phyloP scores from a whole-genome alignment of 2,113 vertebrate genomes.

The Phodopus roborovskii region DNA sequence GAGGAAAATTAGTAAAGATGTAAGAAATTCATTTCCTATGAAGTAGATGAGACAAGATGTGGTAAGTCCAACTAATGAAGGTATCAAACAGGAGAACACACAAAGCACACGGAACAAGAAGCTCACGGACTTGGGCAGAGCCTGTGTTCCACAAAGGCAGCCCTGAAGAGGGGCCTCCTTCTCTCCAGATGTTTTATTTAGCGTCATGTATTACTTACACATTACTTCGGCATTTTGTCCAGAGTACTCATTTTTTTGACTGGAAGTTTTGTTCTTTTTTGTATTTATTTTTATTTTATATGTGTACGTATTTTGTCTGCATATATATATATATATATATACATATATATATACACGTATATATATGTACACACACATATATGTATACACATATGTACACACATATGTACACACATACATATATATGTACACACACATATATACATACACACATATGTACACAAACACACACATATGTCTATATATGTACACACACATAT shows the following conservation, averaged over 20 bases:
- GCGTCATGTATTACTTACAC: background rate
- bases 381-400: too few species aligned
- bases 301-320: background rate
- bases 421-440: too few species aligned
- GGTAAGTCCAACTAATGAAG: conserved; percentile 73
- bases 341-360: too few species aligned
- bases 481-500: too few species aligned
- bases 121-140: background rate
- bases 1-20: conserved; percentile 76
- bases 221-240: background rate
- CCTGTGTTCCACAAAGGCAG: background rate
- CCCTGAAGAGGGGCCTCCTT: background rate
- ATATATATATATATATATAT: too few species aligned
- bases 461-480: too few species aligned
- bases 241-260: background rate
- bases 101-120: background rate
- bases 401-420: too few species aligned
- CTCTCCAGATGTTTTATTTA: background rate
- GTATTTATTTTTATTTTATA: background rate
- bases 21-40: conserved; percentile 64
- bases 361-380: too few species aligned
- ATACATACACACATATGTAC: too few species aligned
- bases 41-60: conserved; percentile 62
- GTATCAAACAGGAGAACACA: conserved; percentile 13
- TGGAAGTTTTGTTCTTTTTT: background rate